Percentiles rank a stretch among this genome's conserved stretches.
These are phyloP conservation scores for Protobothrops mucrosquamatus DNA, from an alignment of 2,113 vertebrate genomes.

Conservation along the genomic window DNA sequence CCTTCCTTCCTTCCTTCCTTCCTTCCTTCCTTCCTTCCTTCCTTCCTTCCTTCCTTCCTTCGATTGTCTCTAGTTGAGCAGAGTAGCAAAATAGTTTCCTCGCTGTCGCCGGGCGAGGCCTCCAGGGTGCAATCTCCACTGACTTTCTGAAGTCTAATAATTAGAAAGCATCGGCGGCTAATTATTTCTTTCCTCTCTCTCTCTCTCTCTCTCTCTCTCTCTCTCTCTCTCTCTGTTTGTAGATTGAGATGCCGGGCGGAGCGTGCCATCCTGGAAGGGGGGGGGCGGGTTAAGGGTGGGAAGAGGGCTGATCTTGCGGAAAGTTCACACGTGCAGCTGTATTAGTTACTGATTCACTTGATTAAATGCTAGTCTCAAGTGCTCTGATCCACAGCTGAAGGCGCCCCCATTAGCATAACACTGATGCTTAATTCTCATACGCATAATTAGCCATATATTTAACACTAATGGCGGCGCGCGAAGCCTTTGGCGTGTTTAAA, in stretches of 20 bases:
- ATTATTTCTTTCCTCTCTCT: conserved; percentile 75
- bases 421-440: conserved; percentile 98
- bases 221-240: conserved; percentile 46
- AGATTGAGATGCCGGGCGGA: not conserved
- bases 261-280: not conserved
- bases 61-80: not conserved
- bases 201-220: not conserved
- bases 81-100: not conserved
- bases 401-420: conserved; percentile 96
- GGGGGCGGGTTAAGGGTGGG: conserved; percentile 34
- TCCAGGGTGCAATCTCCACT: conserved; percentile 69
- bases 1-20: not conserved
- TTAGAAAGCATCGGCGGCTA: conserved; percentile 75
- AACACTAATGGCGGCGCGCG: conserved; percentile 87
- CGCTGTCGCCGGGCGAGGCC: conserved; percentile 60
- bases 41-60: not conserved
- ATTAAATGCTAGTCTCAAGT: conserved; percentile 94
- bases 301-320: conserved; percentile 75
- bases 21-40: not conserved
- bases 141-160: conserved; percentile 70
- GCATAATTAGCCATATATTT: conserved; percentile 99
- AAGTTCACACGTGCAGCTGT: conserved; percentile 85
- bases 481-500: conserved; percentile 80
- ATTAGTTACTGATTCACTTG: conserved; percentile 88
- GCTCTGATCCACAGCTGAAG: conserved; percentile 89